Base-by-base conservation (phyloP, 2,888 invertebrate genomes). In the Erannis defoliaria region DNA sequence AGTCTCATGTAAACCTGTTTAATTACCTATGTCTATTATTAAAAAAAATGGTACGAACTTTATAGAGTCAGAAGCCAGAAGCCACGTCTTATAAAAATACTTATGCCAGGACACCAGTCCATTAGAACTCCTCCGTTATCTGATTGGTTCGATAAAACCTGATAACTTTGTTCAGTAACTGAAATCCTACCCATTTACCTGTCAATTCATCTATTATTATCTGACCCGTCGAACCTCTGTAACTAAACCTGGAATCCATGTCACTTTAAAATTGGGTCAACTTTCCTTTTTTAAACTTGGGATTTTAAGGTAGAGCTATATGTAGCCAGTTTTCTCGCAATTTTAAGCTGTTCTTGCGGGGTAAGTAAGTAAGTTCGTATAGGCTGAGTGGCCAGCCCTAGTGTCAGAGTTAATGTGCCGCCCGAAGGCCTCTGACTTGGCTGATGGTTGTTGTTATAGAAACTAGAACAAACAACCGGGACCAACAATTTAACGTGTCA, bases 221-320 rank as follows among this genome's bases (percentile, higher is more conserved):
- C 29, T 40, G 40, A 29, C 29, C 51, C 29, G n/a, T 9, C 16
- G 35, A 12, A 31, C 16, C 8, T 8, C 42, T 43, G 29, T 48
- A 19, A 54, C 31, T n/a, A 26, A 58, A 50, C 50, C 49, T 3
- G 18, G 55, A 58, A 54, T 43, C 50, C 21, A 53, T 46, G 21
- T 51, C 40, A 9, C 23, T 29, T 26, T n/a, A 21, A 42, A 62
- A 63, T 48, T 49, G 31, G 60, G 46, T 43, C 48, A 63, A 58
- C 42, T 49, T 55, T 61, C 45, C 35, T 43, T 46, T n/a, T 60
- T 49, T 18, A 56, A 56, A 62, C 33, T 29, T 58, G 33, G 48
- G 31, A 31, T 4, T n/a, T 35, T 33, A n/a, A 49, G 12, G 33
- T 19, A 2, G n/a, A 23, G 14, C 5, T 42, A 18, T 1, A 19